These are phyloP conservation scores for Nyctibius grandis DNA, from an alignment of 2,797 vertebrate genomes.

Conservation along the genomic window DNA sequence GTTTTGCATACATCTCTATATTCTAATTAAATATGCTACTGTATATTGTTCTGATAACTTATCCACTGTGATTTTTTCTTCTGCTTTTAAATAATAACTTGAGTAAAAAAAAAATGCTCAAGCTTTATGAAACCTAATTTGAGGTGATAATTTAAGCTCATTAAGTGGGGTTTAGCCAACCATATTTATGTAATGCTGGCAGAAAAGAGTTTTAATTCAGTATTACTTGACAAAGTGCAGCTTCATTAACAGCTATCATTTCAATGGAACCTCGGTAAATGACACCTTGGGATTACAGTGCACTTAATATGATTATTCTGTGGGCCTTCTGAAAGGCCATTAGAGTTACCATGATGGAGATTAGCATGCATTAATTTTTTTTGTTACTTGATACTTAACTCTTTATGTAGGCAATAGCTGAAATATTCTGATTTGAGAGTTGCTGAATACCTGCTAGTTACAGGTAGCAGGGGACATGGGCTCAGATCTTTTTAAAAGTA, in stretches of 20 bases:
- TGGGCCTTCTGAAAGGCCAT: not conserved
- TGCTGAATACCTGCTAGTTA: not conserved
- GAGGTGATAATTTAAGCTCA: not conserved
- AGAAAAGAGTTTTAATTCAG: not conserved
- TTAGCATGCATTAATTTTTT: too few relatives aligned
- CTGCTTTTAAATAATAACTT: not conserved
- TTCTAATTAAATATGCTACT: not conserved
- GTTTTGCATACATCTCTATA: not conserved
- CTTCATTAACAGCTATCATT: not conserved
- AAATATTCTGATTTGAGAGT: not conserved
- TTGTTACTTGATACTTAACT: not conserved
- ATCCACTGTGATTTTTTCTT: not conserved
- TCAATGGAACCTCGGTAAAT: not conserved
- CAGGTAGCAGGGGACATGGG: not conserved
- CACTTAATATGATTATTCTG: not conserved
- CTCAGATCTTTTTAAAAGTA: not conserved
- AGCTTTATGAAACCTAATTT: not conserved
- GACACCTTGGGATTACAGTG: not conserved
- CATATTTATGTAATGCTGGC: not conserved
- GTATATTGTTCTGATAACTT: not conserved
- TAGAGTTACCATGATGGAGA: not conserved
- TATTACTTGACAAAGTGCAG: not conserved
- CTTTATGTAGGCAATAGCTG: not conserved
- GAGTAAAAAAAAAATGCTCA: not conserved
- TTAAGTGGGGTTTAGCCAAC: not conserved